Evolutionary conservation across 2,113 vertebrate genomes (phyloP).

Genomic region (Sterrhoptilus dennistouni): DNA sequence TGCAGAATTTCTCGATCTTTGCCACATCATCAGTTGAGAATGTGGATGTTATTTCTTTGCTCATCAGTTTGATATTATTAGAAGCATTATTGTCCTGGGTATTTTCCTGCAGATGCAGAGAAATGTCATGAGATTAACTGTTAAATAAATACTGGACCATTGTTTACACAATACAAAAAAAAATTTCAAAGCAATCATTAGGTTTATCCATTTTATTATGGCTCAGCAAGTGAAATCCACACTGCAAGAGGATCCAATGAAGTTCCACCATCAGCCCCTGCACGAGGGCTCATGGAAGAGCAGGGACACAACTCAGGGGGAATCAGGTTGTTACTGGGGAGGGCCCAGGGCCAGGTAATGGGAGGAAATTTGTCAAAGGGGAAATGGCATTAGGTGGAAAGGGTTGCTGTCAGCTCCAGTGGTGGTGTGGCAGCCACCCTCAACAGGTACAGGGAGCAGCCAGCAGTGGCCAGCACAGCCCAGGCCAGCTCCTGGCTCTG

Average conservation of each 20-base stretch:
- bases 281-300: not conserved
- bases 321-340: accelerated
- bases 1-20: constrained; percentile 85
- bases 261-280: not conserved
- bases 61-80: constrained; percentile 81
- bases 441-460: accelerated
- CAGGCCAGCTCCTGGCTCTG: not conserved
- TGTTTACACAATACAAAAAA: constrained; percentile 25
- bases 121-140: constrained; percentile 59
- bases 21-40: constrained; percentile 76
- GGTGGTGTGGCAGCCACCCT: accelerated
- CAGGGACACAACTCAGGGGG: accelerated
- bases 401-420: not conserved
- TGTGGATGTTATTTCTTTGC: constrained; percentile 73
- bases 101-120: constrained; percentile 28
- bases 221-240: not conserved
- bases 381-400: not conserved
- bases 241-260: not conserved
- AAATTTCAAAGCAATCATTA: not conserved
- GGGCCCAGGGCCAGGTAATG: accelerated
- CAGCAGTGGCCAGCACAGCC: accelerated
- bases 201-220: not conserved
- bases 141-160: constrained; percentile 57
- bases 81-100: constrained; percentile 65
- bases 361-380: not conserved